Conservation (phyloP, 2,888 invertebrate species). For the Tachina grossa region DNA sequence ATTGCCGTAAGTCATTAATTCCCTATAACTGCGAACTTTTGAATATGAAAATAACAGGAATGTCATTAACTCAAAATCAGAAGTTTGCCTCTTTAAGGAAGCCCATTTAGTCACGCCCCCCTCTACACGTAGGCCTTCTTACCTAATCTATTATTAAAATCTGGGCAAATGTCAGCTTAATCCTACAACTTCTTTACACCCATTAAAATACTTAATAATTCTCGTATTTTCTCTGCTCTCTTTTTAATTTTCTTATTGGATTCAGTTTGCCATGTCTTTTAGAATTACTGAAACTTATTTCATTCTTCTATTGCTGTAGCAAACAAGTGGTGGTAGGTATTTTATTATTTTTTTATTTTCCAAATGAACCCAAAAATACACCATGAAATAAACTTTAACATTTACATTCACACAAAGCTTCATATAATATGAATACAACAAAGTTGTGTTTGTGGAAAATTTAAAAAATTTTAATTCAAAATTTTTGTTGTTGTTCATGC, state of each 20-base stretch:
- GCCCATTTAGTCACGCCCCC: too few relatives aligned
- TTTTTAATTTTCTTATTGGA: slow-evolving; percentile 3
- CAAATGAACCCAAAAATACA: background rate
- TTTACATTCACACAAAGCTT: slow-evolving; percentile 5
- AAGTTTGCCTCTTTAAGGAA: too few relatives aligned
- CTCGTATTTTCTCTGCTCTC: background rate
- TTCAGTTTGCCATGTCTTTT: background rate
- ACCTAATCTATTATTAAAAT: too few relatives aligned
- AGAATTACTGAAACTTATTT: background rate
- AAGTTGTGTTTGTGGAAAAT: slow-evolving; percentile 75
- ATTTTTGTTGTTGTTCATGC: slow-evolving; percentile 79
- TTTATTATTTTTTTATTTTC: slow-evolving; percentile 27
- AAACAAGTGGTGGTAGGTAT: slow-evolving; percentile 7
- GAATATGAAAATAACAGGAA: too few relatives aligned
- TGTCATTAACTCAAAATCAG: too few relatives aligned
- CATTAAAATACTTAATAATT: too few relatives aligned
- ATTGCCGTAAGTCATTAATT: too few relatives aligned
- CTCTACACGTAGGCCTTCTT: too few relatives aligned
- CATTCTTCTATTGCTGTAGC: slow-evolving; percentile 33
- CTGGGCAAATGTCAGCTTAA: too few relatives aligned
- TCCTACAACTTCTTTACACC: too few relatives aligned
- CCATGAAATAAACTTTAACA: background rate
- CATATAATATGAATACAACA: slow-evolving; percentile 40
- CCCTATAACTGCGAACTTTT: too few relatives aligned
- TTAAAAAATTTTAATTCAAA: slow-evolving; percentile 83